Evolutionary conservation across 2,888 invertebrate species (phyloP), one percentile per base, ranked within the genome.

Genomic region (Lamellibrachia columna): DNA sequence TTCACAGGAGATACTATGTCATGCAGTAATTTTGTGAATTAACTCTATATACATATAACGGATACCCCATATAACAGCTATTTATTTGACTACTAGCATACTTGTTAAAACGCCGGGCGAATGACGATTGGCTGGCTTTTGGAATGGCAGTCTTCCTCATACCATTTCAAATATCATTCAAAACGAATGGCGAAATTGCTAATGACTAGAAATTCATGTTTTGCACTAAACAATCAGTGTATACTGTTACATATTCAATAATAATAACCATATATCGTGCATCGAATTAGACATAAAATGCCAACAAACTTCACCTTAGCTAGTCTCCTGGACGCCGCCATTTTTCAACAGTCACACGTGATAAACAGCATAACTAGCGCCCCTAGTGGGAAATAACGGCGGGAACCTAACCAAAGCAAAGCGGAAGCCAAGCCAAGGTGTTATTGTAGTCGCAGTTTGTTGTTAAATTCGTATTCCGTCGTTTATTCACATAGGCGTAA

Each of bases 291-390:
- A 75, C 75, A 75, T 75, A 75, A 53, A 91, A 52, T n/a, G 28
- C 53, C 60, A 40, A 55, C 55, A 90, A 53, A 75, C 75, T 75
- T 75, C 75, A 93, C 94, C 94, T 94, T 93, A 52, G 90, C 92
- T 91, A 93, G 91, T 92, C 93, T 91, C 60, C 93, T 93, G 53
- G 93, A 93, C 91, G 93, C 93, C 92, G 93, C 93, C 93, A 93
- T 93, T 60, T 93, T 93, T 60, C 92, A 58, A 58, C 52, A 40
- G 52, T 58, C 40, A 60, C 75, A 90, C 75, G 75, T 90, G 75
- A 60, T 90, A 40, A 11, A 75, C 90, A 92, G 60, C 55, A 15
- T 15, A 91, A 40, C 53, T 75, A 75, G 75, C 75, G 75, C 75
- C 75, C n/a, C 75, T 75, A 22, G 75, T 75, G 75, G n/a, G 75